These are phyloP conservation scores for Apodemia zela DNA, from an alignment of 2,888 invertebrate species.

Conservation along the genomic window DNA sequence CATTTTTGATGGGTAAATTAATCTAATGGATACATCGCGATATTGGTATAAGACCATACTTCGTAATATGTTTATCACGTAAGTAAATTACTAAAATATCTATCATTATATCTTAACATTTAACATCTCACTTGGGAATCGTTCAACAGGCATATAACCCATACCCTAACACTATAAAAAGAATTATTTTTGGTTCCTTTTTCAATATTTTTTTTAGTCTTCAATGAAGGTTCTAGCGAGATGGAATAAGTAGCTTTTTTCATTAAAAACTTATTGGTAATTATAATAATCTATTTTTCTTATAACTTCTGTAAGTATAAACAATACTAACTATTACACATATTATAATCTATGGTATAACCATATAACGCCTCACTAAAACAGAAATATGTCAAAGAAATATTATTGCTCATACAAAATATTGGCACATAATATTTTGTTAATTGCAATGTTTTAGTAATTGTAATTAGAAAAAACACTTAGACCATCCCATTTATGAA, in stretches of 20 bases:
- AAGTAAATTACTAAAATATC: constrained; percentile 48
- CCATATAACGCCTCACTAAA: neutral
- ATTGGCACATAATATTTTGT: neutral
- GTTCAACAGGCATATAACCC: constrained; percentile 28
- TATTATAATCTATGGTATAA: neutral
- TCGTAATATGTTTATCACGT: constrained; percentile 38
- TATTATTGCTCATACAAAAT: neutral
- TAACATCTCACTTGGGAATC: constrained; percentile 64
- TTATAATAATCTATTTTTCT: neutral
- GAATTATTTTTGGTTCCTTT: constrained; percentile 25
- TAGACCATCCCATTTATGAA: neutral
- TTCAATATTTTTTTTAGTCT: constrained; percentile 4
- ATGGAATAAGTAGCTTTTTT: constrained; percentile 4
- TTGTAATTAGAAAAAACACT: neutral
- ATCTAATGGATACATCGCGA: constrained; percentile 27
- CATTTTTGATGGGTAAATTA: constrained; percentile 18
- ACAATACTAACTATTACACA: too few species aligned
- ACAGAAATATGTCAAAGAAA: neutral
- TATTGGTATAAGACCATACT: constrained; percentile 24
- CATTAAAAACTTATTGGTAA: neutral
- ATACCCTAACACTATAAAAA: constrained; percentile 22
- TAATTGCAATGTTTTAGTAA: neutral
- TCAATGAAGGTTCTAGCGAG: neutral
- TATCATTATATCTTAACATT: constrained; percentile 36
- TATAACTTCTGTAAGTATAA: neutral